Conservation (phyloP, 2,888 invertebrate genomes). For the Schizotus pectinicornis region DNA sequence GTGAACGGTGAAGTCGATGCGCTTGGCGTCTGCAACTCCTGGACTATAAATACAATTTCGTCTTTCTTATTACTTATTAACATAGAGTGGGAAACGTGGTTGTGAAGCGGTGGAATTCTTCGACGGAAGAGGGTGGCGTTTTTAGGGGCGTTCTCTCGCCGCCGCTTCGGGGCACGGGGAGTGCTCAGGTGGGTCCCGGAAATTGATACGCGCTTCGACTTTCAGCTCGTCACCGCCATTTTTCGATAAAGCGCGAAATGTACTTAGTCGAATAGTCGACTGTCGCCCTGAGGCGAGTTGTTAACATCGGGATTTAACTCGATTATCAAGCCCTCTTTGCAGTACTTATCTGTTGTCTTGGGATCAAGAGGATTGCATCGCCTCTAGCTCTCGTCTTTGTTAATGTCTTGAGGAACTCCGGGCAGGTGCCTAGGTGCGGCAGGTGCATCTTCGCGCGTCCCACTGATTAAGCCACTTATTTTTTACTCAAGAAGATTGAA, state of each 20-base stretch:
- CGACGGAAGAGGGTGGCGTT: too few species aligned
- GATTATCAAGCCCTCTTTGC: slow-evolving; percentile 19
- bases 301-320: slow-evolving; percentile 30
- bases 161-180: too few species aligned
- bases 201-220: slow-evolving; percentile 21
- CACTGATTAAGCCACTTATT: slow-evolving; percentile 39
- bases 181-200: too few species aligned
- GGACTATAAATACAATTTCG: too few species aligned
- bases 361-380: slow-evolving; percentile 17
- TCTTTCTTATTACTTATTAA: too few species aligned
- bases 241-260: slow-evolving; percentile 24
- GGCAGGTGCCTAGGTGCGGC: slow-evolving; percentile 31
- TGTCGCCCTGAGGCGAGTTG: slow-evolving; percentile 19
- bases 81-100: too few species aligned
- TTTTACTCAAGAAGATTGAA: slow-evolving; percentile 15
- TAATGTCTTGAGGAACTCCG: slow-evolving; percentile 1
- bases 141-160: too few species aligned
- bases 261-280: slow-evolving; percentile 3
- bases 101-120: too few species aligned
- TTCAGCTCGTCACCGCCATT: slow-evolving; percentile 27
- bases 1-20: too few species aligned
- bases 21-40: too few species aligned
- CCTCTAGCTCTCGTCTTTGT: slow-evolving; percentile 2
- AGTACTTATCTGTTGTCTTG: slow-evolving; percentile 25
- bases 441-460: slow-evolving; percentile 34